These are phyloP conservation scores for Melipona beecheii DNA, from an alignment of 2,888 invertebrate genomes.

Conservation along the genomic window DNA sequence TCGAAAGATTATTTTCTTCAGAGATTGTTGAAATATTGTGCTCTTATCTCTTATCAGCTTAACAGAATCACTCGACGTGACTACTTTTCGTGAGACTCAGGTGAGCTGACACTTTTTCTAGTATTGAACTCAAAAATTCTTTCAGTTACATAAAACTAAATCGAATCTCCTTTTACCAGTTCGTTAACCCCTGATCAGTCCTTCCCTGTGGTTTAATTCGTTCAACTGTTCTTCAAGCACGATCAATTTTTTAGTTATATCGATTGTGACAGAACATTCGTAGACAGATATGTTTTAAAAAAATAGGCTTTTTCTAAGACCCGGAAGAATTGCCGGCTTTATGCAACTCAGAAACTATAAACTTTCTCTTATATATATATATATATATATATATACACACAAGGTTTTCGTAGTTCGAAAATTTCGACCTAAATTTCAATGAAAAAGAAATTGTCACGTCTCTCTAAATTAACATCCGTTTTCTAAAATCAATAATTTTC, in stretches of 20 bases:
- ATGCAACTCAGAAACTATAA: background rate
- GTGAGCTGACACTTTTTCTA: background rate
- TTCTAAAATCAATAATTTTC: background rate
- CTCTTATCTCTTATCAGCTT: conserved; percentile 41
- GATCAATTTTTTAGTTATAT: background rate
- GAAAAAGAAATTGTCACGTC: too few species aligned
- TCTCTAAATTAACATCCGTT: too few species aligned
- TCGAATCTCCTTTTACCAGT: background rate
- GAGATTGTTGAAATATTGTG: conserved; percentile 22
- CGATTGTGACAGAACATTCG: background rate
- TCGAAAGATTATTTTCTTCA: background rate
- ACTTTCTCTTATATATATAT: conserved; percentile 8
- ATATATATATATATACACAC: too few species aligned
- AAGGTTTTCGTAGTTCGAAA: background rate
- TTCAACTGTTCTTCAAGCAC: background rate
- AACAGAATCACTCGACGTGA: conserved; percentile 30
- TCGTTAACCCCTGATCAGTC: conserved; percentile 17
- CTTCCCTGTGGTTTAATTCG: background rate
- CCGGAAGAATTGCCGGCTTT: background rate
- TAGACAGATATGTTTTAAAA: background rate
- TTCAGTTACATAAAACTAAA: background rate
- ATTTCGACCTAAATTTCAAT: background rate
- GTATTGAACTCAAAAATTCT: background rate
- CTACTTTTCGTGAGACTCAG: background rate
- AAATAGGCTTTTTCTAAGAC: background rate